A percentile compares a stretch with the other conserved stretches of the same genome.
Evolutionary conservation across 2,888 invertebrate species (phyloP).

Genomic region (Hanleya hanleyi): DNA sequence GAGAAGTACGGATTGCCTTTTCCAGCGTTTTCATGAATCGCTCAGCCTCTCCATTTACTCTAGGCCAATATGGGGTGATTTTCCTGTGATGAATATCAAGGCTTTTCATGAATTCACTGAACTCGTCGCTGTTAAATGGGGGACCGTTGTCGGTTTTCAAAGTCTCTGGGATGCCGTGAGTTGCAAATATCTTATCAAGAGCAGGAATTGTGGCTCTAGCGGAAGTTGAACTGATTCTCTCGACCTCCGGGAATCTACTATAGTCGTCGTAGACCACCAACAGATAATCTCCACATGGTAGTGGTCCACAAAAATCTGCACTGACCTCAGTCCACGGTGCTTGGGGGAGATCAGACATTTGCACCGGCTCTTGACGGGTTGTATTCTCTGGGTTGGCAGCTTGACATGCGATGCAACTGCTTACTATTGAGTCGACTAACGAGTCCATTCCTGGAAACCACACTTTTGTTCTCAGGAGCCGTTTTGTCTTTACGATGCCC

Average conservation of each 20-base stretch:
- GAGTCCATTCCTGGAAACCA: slow-evolving; percentile 42
- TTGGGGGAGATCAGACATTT: slow-evolving; percentile 18
- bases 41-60: slow-evolving; percentile 20
- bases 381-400: background rate
- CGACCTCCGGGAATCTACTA: slow-evolving; percentile 23
- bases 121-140: no score
- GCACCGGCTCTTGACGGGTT: slow-evolving; percentile 19
- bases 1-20: slow-evolving; percentile 11
- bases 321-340: slow-evolving; percentile 16
- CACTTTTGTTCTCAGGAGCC: slow-evolving; percentile 34
- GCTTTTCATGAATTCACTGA: slow-evolving; percentile 13
- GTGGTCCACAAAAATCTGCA: slow-evolving; percentile 15
- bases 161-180: slow-evolving; percentile 8
- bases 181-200: slow-evolving; percentile 26
- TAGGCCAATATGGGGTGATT: slow-evolving; percentile 24
- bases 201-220: slow-evolving; percentile 25
- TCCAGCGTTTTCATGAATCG: slow-evolving; percentile 18
- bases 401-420: slow-evolving; percentile 13
- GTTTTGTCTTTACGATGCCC: no score
- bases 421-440: slow-evolving; percentile 12
- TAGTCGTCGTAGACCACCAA: slow-evolving; percentile 24
- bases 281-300: background rate
- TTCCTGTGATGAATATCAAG: slow-evolving; percentile 23
- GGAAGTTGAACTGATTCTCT: slow-evolving; percentile 20
- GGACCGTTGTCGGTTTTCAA: no score